These are phyloP conservation scores for Equus quagga DNA, from an alignment of 2,113 vertebrate genomes.

Conservation along the genomic window DNA sequence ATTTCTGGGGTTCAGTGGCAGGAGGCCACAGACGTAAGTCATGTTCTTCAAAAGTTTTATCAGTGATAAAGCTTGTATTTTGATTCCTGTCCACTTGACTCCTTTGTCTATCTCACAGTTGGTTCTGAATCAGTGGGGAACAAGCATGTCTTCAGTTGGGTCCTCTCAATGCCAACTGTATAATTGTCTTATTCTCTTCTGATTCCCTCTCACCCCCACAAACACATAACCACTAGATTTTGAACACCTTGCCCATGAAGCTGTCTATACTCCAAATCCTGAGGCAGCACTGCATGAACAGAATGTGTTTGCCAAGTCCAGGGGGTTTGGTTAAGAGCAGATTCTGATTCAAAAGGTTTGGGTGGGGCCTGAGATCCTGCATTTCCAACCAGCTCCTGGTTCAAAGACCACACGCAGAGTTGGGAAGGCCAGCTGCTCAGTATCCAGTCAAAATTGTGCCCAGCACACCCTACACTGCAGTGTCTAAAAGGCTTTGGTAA, in stretches of 20 bases:
- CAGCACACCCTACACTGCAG: not conserved
- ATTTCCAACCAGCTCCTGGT: not conserved
- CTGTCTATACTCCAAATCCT: not conserved
- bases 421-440: not conserved
- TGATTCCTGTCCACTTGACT: not conserved
- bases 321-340: not conserved
- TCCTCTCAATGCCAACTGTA: too few species aligned
- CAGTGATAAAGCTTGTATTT: not conserved
- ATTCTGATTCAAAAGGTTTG: not conserved
- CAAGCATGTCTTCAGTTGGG: not conserved
- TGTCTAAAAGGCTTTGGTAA: not conserved
- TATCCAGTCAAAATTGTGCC: not conserved
- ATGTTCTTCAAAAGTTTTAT: not conserved
- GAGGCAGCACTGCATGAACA: not conserved
- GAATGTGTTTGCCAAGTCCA: not conserved
- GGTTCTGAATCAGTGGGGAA: not conserved
- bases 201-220: not conserved
- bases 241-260: not conserved
- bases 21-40: not conserved
- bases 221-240: not conserved
- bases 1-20: not conserved
- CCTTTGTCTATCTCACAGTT: not conserved
- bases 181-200: not conserved
- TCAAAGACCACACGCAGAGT: not conserved
- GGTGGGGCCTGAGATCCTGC: not conserved